Evolutionary conservation across 2,888 invertebrate species (phyloP).

Genomic region (Pseudoips prasinana): DNA sequence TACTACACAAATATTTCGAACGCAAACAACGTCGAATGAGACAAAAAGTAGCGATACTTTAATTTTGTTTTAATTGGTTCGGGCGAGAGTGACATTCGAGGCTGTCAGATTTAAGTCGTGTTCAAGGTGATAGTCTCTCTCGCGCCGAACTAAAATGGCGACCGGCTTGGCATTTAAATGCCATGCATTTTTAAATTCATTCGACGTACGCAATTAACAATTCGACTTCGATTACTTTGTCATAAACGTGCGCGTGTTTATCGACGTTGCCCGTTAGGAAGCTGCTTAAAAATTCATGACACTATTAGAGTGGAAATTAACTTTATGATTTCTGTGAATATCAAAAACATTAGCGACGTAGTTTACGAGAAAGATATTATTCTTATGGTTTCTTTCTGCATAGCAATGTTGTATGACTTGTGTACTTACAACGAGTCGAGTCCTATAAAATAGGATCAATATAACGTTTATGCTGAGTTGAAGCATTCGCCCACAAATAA

Average conservation of each 20-base stretch:
- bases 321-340: conserved; percentile 58
- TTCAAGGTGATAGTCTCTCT: conserved; percentile 80
- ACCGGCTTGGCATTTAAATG: conserved; percentile 79
- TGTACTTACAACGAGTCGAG: conserved; percentile 15
- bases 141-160: conserved; percentile 75
- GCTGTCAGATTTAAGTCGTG: conserved; percentile 80
- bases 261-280: conserved; percentile 57
- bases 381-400: conserved; percentile 32
- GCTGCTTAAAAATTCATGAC: conserved; percentile 55
- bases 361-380: conserved; percentile 52
- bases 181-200: conserved; percentile 80
- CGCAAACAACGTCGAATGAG: conserved; percentile 34
- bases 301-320: conserved; percentile 56
- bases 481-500: conserved; percentile 24
- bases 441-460: conserved; percentile 27
- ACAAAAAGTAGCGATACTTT: conserved; percentile 58
- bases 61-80: conserved; percentile 69
- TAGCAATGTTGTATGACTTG: conserved; percentile 19
- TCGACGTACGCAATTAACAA: conserved; percentile 74
- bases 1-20: conserved; percentile 13
- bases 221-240: conserved; percentile 75
- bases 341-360: conserved; percentile 50
- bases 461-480: conserved; percentile 25
- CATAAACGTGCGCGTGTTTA: conserved; percentile 61
- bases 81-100: conserved; percentile 75